phyloP scores from a whole-genome alignment of 2,888 invertebrate species.

The Cantharis lateralis region DNA sequence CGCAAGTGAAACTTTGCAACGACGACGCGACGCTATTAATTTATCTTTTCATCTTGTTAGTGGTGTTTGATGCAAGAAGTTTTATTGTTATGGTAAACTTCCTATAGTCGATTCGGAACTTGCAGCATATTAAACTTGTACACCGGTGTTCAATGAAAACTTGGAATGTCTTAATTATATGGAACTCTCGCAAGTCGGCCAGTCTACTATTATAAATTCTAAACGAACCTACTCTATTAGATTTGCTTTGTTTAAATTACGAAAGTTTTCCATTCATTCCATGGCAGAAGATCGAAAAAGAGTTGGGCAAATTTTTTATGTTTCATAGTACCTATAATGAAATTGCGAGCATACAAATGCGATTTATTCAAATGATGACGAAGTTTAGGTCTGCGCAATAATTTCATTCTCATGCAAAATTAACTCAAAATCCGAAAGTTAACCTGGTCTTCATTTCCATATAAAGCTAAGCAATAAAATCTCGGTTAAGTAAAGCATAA shows the following conservation, averaged over 20 bases:
- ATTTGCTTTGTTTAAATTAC: too few relatives aligned
- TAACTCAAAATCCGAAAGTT: not conserved
- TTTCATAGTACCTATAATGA: too few relatives aligned
- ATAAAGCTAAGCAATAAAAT: slow-evolving; percentile 13
- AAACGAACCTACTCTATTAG: not conserved
- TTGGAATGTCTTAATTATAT: not conserved
- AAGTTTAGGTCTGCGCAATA: not conserved
- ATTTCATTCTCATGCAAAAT: not conserved
- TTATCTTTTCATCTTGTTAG: not conserved
- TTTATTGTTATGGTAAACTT: not conserved
- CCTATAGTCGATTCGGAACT: not conserved
- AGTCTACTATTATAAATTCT: not conserved
- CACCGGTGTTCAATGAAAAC: not conserved
- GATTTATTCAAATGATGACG: not conserved
- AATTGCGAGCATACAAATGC: not conserved
- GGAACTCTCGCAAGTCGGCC: not conserved
- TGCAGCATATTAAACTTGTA: not conserved
- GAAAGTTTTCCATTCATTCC: too few relatives aligned
- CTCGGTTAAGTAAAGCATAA: slow-evolving; percentile 7
- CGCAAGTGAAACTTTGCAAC: not conserved
- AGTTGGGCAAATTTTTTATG: too few relatives aligned
- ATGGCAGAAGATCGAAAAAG: too few relatives aligned
- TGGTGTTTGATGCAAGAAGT: not conserved
- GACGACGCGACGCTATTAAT: not conserved
- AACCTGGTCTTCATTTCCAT: not conserved